These are phyloP conservation scores for Acanthosepion pharaonis DNA, from an alignment of 2,888 invertebrate genomes.

Conservation along the genomic window DNA sequence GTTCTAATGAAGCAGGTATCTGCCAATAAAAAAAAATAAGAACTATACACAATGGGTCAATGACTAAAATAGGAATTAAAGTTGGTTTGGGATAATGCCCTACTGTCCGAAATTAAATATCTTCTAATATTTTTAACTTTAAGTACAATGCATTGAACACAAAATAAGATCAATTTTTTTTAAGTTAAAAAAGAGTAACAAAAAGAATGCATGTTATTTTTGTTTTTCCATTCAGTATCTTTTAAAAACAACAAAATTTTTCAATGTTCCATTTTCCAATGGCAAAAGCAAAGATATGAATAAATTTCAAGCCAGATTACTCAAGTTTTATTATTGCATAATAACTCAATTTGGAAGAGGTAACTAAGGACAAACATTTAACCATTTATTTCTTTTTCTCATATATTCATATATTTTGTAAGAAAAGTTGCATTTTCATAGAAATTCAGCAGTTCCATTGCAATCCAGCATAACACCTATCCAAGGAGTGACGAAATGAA, in stretches of 20 bases:
- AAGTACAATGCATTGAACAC: not conserved
- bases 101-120: not conserved
- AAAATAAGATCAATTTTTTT: not conserved
- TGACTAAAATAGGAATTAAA: not conserved
- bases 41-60: not conserved
- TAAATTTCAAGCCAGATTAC: not conserved
- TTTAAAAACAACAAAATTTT: not conserved
- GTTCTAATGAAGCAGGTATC: not conserved
- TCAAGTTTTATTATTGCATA: not conserved
- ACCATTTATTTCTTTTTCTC: not conserved
- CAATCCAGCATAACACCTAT: not conserved
- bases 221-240: not conserved
- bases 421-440: not conserved
- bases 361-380: not conserved
- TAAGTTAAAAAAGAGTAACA: not conserved
- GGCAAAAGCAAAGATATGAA: not conserved
- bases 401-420: not conserved
- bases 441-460: not conserved
- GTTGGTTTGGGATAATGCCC: not conserved
- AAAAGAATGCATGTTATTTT: not conserved
- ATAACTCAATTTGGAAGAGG: not conserved
- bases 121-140: not conserved
- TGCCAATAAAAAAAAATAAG: not conserved
- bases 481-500: not conserved
- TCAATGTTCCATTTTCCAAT: not conserved